Base-by-base conservation (phyloP, 2,888 invertebrate species). In the Catocala sponsa region DNA sequence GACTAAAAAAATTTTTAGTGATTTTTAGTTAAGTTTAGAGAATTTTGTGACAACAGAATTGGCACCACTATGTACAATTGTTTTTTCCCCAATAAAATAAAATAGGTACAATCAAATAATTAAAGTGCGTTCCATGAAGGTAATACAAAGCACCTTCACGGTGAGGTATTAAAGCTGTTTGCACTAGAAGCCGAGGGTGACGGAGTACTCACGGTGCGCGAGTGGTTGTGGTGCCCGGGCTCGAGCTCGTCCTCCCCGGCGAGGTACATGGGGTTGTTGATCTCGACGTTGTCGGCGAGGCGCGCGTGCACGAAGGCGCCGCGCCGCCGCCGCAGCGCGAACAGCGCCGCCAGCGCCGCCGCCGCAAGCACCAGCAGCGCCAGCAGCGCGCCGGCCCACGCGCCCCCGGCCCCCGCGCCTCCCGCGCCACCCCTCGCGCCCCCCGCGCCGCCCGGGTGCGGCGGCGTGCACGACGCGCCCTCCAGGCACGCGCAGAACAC, bases 181-280 rank as follows among this genome's bases (percentile, higher is more conserved):
- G n/a, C n/a, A n/a, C n/a, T n/a, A n/a, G n/a, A n/a, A n/a, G n/a
- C n/a, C n/a, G 44, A 12, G 13, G 0, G 46, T 46, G 46, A 41
- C 1, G 38, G 5, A 60, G 48, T 55, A 60, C 74, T 65, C 44
- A 74, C 78, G 55, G 72, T 46, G 58, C 67, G 74, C 51, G 66
- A 54, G 66, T 66, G 70, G 59, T 57, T 5, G 59, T 64, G 63
- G 54, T 76, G 76, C 57, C 25, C 6, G 46, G 80, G 76, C 54
- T 94, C 92, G 74, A 79, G 96, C 75, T 97, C 97, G 68, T 95
- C 95, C 80, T 96, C 96, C 64, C 96, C 97, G 59, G 95, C 95
- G 79, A 97, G 95, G 90, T 97, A 98, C 96, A 98, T 98, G 35
- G 98, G 98, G 95, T 98, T 98, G 84, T 94, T 96, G 82, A 97